Evolutionary conservation across 1,140 invertebrate genomes (phyloP).

Genomic region (Pteromalus puparum): DNA sequence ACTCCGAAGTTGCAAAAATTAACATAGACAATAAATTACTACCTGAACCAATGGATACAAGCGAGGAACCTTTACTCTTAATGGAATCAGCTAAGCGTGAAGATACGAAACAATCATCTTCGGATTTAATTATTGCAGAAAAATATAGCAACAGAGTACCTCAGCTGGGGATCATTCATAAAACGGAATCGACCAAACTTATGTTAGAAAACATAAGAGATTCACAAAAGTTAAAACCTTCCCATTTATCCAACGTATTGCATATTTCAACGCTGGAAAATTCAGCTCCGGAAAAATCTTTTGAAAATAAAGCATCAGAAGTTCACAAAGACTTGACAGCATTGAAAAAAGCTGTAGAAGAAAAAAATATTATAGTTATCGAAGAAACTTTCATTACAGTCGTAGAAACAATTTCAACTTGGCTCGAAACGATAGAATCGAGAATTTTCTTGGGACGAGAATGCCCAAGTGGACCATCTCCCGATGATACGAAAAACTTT

Average conservation of each 20-base stretch:
- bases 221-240: constrained; percentile 74
- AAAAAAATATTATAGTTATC: constrained; percentile 78
- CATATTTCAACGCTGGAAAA: constrained; percentile 79
- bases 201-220: constrained; percentile 76
- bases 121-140: background rate
- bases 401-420: constrained; percentile 86
- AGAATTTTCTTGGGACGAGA: constrained; percentile 81
- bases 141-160: background rate
- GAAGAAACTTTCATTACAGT: constrained; percentile 84
- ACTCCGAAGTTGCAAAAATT: constrained; percentile 60
- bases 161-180: constrained; percentile 59
- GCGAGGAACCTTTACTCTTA: constrained; percentile 64
- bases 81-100: constrained; percentile 57
- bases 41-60: constrained; percentile 62
- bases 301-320: constrained; percentile 75
- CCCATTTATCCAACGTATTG: constrained; percentile 77
- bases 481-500: constrained; percentile 63
- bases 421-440: constrained; percentile 89
- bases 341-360: constrained; percentile 79
- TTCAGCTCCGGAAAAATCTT: constrained; percentile 73
- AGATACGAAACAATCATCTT: background rate
- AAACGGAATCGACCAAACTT: constrained; percentile 70
- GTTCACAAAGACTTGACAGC: constrained; percentile 78
- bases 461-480: constrained; percentile 58
- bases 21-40: constrained; percentile 50